Evolutionary conservation across 2,797 vertebrate genomes (phyloP), one percentile per base, ranked within the genome.

Genomic region (Trichosurus vulpecula): DNA sequence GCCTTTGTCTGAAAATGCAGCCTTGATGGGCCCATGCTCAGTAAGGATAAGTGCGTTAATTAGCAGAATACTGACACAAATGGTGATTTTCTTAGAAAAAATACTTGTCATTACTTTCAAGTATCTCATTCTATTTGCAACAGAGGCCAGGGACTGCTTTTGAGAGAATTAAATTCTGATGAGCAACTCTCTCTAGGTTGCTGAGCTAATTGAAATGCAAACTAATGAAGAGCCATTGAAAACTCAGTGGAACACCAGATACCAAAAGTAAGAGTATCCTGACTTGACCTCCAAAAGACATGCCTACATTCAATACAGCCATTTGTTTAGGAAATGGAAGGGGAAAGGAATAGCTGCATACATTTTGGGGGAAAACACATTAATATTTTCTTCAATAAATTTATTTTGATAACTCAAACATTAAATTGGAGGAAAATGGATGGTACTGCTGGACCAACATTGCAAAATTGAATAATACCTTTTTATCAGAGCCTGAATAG

Each of bases 81-180:
- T 90, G 22, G 55, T 51, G 35, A 30, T 93, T 95, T 97, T 93
- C 89, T 94, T 91, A 51, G 81, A 52, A 89, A 95, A 93, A 93
- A 61, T 54, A 74, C 93, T 94, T 95, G 94, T 61, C 91, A 61
- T 96, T 96, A 91, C 94, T 74, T 96, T 93, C 90, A 47, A 97
- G 94, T 54, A 94, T 91, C 94, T 97, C 54, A 30, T 95, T 95
- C 92, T 52, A 54, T 92, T 96, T 56, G 91, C 94, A 81, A 56
- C 4, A 19, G 54, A 96, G 92, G 93, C 91, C 66, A 87, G 94
- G 90, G 97, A 95, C 91, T 81, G 91, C 92, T 31, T 56, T 95
- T 3, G 58, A 96, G 95, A n/a, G 96, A 96, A 98, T 97, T 93
- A 93, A 87, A 95, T 96, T 95, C 95, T 97, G 96, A 96, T 92